Evolutionary conservation across 2,113 vertebrate genomes (phyloP).

Genomic region (Onychorhynchus coronatus): DNA sequence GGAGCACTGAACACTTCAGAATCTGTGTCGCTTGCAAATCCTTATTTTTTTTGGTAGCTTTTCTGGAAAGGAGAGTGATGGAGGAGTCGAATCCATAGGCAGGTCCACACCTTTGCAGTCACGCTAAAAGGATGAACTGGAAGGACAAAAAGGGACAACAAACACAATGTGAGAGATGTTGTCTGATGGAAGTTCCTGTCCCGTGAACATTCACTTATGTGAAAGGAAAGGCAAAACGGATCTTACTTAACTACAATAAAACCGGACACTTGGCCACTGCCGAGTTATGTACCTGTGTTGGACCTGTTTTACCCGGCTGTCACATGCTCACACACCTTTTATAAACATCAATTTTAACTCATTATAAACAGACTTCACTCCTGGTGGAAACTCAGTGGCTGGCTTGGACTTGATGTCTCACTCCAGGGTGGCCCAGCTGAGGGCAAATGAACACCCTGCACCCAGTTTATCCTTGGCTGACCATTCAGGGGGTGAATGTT

Average conservation of each 20-base stretch:
- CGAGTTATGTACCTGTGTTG: background rate
- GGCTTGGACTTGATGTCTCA: background rate
- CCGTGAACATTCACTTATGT: background rate
- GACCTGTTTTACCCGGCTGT: background rate
- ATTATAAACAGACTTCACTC: background rate
- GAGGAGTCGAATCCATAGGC: background rate
- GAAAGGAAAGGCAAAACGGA: background rate
- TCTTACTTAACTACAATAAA: background rate
- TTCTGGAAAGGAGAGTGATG: background rate
- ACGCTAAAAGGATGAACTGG: slow-evolving; percentile 7
- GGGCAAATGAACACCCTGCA: background rate
- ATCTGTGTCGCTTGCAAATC: background rate
- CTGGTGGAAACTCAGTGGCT: background rate
- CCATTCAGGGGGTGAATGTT: background rate
- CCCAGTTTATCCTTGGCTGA: rapidly evolving
- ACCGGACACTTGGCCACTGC: background rate
- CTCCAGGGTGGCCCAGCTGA: background rate
- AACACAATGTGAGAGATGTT: background rate
- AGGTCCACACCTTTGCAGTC: slow-evolving; percentile 27
- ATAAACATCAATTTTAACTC: background rate
- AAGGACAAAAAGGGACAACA: background rate
- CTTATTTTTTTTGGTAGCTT: background rate
- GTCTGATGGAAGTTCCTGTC: background rate
- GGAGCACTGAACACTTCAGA: slow-evolving; percentile 1
- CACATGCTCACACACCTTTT: background rate